Base-by-base conservation (phyloP, 2,888 invertebrate species). In the Rapana venosa region DNA sequence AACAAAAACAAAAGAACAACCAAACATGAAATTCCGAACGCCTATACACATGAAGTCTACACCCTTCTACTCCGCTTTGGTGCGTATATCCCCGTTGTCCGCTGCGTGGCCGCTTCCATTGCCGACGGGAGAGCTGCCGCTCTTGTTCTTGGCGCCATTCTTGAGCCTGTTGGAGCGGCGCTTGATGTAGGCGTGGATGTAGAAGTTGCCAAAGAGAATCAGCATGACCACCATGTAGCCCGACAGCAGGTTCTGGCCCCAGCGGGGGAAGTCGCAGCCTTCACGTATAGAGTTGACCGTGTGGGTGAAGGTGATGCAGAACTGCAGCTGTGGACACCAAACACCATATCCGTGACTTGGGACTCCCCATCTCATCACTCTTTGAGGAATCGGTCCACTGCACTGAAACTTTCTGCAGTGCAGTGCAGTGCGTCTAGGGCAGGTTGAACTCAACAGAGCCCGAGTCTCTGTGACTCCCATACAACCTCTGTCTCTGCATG, bases 171-270 rank as follows among this genome's bases (percentile, higher is more conserved):
- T 35, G 32, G 87, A 74, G 81, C 87, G 87, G n/a, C 89, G 89
- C 85, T 91, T 93, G 83, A 94, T 93, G 90, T 95, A 95, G 11
- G 94, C 92, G 87, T 95, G 94, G 89, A 94, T 88, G 97, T 99
- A 99, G 97, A 99, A 99, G 96, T 98, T 98, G 95, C 98, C 98
- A 97, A 99, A 99, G 88, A 99, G 97, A 97, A 98, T 98, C 97
- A 98, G 98, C 97, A 99, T 98, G 97, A 98, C 97, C 91, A 99
- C 98, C 96, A 99, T 99, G 98, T 98, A 99, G 87, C 94, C 93
- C 70, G 95, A 93, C 81, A 96, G 95, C 97, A 97, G 93, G 96
- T 97, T 92, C 91, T 95, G 94, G 22, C 95, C 95, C 96, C 96
- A 96, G 36, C 90, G 97, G 4, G 98, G 98, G 96, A 98, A 98